A percentile compares a stretch with the other conserved stretches of the same genome.
phyloP scores from a whole-genome alignment of 2,888 invertebrate genomes.

The Mythimna impura region DNA sequence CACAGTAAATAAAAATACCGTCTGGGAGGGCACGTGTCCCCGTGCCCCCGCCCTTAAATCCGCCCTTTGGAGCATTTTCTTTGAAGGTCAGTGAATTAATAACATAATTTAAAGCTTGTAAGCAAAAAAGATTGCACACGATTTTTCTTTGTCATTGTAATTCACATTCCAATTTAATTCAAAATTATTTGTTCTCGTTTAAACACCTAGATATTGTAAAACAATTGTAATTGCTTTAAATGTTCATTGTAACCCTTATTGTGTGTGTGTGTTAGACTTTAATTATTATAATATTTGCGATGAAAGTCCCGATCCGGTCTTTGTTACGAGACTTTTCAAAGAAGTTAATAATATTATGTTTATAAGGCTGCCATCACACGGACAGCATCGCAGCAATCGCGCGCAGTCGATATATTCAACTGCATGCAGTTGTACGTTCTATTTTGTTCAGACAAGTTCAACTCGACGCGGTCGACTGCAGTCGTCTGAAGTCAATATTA shows the following conservation, averaged over 20 bases:
- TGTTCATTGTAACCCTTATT: conserved; percentile 30
- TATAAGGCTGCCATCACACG: neutral
- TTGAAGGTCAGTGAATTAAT: neutral
- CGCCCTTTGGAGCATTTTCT: neutral
- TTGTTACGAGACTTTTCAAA: neutral
- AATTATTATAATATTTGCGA: conserved; percentile 13
- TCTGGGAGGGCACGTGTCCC: too few relatives aligned
- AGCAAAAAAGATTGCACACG: neutral
- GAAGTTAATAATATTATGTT: neutral
- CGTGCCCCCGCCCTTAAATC: too few relatives aligned
- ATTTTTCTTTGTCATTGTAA: conserved; percentile 19
- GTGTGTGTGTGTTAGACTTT: conserved; percentile 21
- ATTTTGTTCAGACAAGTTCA: too few relatives aligned
- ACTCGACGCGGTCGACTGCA: too few relatives aligned
- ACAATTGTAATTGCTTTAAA: conserved; percentile 29
- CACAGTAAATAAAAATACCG: too few relatives aligned
- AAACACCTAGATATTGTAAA: conserved; percentile 13
- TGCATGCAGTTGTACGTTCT: too few relatives aligned
- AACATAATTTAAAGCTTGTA: neutral
- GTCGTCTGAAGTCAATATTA: too few relatives aligned
- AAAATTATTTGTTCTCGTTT: conserved; percentile 34
- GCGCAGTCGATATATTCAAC: too few relatives aligned
- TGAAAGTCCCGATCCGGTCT: neutral
- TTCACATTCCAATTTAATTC: conserved; percentile 42
- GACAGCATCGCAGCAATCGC: too few relatives aligned